Conservation (phyloP, 2,797 vertebrate species). For the Philypnodon macrostomus region DNA sequence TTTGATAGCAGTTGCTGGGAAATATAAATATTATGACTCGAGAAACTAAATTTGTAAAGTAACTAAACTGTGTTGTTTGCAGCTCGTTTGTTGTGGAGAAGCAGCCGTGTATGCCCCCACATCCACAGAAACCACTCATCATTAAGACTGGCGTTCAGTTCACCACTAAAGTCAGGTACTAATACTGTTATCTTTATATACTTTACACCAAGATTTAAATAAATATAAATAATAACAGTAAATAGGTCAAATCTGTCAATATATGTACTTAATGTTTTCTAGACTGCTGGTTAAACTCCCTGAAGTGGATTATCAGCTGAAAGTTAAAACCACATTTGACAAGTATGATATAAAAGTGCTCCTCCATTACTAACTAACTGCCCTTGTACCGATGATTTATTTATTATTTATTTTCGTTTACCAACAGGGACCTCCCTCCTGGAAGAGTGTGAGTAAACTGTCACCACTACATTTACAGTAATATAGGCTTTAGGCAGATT, state of each 20-base stretch:
- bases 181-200: too few species aligned
- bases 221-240: too few species aligned
- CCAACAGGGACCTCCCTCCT: conserved; percentile 75
- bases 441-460: conserved; percentile 80
- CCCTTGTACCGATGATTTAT: not conserved
- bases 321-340: conserved; percentile 96
- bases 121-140: conserved; percentile 93
- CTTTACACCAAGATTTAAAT: too few species aligned
- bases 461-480: conserved; percentile 2
- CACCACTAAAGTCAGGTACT: conserved; percentile 94
- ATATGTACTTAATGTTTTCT: conserved; percentile 22
- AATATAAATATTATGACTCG: too few species aligned
- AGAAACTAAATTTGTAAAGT: not conserved
- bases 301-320: conserved; percentile 95
- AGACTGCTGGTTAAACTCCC: conserved; percentile 94
- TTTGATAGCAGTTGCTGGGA: too few species aligned
- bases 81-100: conserved; percentile 96
- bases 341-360: conserved; percentile 73
- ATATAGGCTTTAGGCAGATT: too few species aligned
- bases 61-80: conserved; percentile 22
- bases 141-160: conserved; percentile 97
- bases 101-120: conserved; percentile 96
- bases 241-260: too few species aligned
- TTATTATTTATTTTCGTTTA: conserved; percentile 21
- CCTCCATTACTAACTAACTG: too few species aligned